These are phyloP conservation scores for Euura lappo DNA, from an alignment of 1,140 invertebrate genomes.

Conservation along the genomic window DNA sequence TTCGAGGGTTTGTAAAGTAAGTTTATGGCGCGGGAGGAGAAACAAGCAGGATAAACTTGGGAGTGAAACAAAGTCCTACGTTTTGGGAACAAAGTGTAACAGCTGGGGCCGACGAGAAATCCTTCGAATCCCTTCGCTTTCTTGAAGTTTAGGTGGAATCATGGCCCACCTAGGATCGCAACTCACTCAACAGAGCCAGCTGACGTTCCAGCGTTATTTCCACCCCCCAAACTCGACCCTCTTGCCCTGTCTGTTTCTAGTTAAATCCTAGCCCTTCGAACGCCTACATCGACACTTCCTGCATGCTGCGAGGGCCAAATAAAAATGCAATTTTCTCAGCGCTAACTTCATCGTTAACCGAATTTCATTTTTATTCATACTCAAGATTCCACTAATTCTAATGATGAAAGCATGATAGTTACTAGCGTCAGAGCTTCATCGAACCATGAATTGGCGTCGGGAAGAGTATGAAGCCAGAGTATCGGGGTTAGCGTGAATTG, in stretches of 20 bases:
- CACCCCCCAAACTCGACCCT: background rate
- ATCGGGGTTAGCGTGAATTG: background rate
- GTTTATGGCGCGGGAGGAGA: slow-evolving; percentile 8
- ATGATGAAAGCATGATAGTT: no score
- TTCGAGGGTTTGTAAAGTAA: background rate
- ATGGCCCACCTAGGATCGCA: slow-evolving; percentile 20
- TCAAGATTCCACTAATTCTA: no score
- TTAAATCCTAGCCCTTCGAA: background rate
- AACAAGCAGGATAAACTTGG: slow-evolving; percentile 21
- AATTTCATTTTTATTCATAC: no score
- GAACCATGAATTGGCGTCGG: background rate
- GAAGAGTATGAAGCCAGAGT: background rate
- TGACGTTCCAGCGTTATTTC: slow-evolving; percentile 33
- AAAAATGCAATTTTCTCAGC: background rate
- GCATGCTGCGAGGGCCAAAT: background rate
- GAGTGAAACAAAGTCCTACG: slow-evolving; percentile 32
- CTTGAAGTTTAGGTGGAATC: slow-evolving; percentile 33
- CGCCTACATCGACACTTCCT: slow-evolving; percentile 1
- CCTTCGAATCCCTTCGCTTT: slow-evolving; percentile 19
- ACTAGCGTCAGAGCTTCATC: no score
- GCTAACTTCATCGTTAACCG: no score
- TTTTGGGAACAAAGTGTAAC: slow-evolving; percentile 30
- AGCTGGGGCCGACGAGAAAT: slow-evolving; percentile 35
- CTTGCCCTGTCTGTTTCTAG: background rate
- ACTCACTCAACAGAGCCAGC: slow-evolving; percentile 38